Evolutionary conservation across 1,140 invertebrate species (phyloP).

Genomic region (Panagrolaimus sp.): DNA sequence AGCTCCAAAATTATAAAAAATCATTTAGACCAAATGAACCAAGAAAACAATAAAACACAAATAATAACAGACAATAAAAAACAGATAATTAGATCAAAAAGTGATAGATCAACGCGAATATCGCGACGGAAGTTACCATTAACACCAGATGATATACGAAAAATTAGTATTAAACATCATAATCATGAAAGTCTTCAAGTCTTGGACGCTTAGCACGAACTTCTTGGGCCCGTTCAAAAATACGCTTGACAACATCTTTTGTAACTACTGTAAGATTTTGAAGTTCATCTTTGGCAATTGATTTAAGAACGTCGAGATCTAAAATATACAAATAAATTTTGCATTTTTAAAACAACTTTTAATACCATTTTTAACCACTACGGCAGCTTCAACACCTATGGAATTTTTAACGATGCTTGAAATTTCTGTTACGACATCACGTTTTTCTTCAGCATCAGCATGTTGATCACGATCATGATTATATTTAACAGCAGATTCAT

Average conservation of each 20-base stretch:
- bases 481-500: conserved; percentile 1
- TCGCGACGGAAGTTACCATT: neutral
- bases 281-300: neutral
- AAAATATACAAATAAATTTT: neutral
- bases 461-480: neutral
- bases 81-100: neutral
- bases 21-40: no score
- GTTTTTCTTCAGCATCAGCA: neutral
- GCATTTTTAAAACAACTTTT: neutral
- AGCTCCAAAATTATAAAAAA: no score
- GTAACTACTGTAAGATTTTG: neutral
- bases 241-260: neutral
- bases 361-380: neutral
- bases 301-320: neutral
- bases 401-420: neutral
- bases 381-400: neutral
- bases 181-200: conserved; percentile 6
- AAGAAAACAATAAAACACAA: no score
- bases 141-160: neutral
- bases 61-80: neutral
- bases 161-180: no score
- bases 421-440: neutral
- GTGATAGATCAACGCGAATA: neutral
- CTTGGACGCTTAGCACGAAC: neutral
- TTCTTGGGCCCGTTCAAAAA: neutral